These are phyloP conservation scores for Hermatobates lingyangjiaoensis DNA, from an alignment of 1,140 invertebrate species.

Conservation along the genomic window DNA sequence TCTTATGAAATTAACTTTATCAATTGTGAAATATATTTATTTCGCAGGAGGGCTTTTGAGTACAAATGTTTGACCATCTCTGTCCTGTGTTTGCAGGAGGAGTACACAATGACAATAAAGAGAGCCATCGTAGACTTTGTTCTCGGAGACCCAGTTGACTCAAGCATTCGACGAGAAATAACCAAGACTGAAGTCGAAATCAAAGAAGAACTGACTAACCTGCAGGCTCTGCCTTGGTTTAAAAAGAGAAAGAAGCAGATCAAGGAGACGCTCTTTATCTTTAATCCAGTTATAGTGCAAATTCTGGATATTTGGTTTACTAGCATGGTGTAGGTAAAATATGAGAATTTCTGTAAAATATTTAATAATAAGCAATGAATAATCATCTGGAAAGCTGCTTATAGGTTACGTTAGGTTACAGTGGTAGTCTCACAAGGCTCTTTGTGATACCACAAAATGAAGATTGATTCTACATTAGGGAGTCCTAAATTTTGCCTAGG, in stretches of 20 bases:
- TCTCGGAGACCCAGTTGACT: constrained; percentile 44
- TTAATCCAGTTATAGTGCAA: constrained; percentile 64
- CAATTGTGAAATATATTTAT: not conserved
- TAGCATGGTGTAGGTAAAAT: constrained; percentile 47
- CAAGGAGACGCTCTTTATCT: not conserved
- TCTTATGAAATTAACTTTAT: not conserved
- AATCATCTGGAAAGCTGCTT: too few relatives aligned
- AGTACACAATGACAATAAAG: constrained; percentile 68
- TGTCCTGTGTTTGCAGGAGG: constrained; percentile 29
- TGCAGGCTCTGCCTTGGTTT: constrained; percentile 13
- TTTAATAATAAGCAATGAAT: not conserved
- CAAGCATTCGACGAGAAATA: not conserved
- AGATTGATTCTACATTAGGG: too few relatives aligned
- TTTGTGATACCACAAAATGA: too few relatives aligned
- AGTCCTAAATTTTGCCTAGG: too few relatives aligned
- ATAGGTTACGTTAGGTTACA: too few relatives aligned
- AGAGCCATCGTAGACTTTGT: constrained; percentile 79
- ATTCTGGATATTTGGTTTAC: constrained; percentile 65
- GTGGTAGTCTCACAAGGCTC: too few relatives aligned
- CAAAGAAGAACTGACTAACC: not conserved
- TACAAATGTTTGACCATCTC: not conserved
- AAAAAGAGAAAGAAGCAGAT: too few relatives aligned
- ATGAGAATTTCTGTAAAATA: constrained; percentile 2
- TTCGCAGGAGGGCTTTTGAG: not conserved
- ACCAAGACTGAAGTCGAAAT: not conserved